These are phyloP conservation scores for Herpetotheres cachinnans DNA, from an alignment of 2,113 vertebrate species.

Conservation along the genomic window DNA sequence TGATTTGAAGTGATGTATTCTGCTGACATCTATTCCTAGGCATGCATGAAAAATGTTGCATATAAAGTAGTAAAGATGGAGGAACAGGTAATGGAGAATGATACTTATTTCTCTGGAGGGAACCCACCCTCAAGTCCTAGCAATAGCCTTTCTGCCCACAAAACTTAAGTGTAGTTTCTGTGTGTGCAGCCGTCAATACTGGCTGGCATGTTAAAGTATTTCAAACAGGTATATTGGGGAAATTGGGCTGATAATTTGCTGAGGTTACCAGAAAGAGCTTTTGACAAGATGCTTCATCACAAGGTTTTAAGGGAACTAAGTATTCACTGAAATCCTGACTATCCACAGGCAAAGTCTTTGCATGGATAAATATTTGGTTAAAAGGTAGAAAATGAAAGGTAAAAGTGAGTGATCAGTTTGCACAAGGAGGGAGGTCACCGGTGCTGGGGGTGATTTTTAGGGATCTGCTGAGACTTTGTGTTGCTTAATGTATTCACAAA, in stretches of 20 bases:
- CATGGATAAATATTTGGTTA: not conserved
- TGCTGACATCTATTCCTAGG: conserved; percentile 34
- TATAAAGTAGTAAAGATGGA: not conserved
- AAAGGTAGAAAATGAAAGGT: not conserved
- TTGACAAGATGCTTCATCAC: not conserved
- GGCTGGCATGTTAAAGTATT: not conserved
- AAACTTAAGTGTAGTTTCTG: fast-evolving
- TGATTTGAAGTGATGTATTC: conserved; percentile 19
- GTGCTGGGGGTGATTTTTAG: not conserved
- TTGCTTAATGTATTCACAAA: not conserved
- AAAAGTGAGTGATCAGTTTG: not conserved
- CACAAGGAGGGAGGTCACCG: not conserved
- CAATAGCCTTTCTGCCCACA: not conserved
- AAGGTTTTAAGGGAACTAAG: not conserved
- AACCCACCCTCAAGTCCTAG: not conserved
- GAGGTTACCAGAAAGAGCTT: not conserved
- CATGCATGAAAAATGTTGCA: conserved; percentile 30
- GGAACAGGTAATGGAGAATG: not conserved
- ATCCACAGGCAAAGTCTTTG: not conserved
- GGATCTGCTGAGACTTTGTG: not conserved
- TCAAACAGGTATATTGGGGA: not conserved
- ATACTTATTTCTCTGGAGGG: not conserved
- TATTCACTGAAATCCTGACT: not conserved
- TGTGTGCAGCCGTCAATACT: not conserved
- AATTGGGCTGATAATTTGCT: not conserved